Percentiles rank a stretch among this genome's conserved stretches.
Conservation (phyloP, 2,888 invertebrate genomes). For the Dioctria linearis region DNA sequence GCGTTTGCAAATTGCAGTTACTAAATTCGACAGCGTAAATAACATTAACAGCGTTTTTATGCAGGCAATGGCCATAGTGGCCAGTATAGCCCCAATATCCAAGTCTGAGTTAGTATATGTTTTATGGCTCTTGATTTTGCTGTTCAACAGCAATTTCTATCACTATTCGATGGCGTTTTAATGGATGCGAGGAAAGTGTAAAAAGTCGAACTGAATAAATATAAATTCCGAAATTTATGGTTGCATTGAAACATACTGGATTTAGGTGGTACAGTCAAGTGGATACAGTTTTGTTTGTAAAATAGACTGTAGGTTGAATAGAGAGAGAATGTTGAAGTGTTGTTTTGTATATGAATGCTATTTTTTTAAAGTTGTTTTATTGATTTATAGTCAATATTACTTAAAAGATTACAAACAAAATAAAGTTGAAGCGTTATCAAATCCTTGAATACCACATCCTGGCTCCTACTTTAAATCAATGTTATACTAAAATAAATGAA, state of each 20-base stretch:
- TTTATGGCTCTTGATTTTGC: not conserved
- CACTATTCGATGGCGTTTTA: conserved; percentile 15
- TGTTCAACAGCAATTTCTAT: conserved; percentile 29
- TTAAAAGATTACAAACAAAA: no score
- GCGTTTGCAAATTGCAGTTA: conserved; percentile 39
- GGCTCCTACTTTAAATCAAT: no score
- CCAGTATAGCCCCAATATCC: no score
- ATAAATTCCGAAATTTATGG: conserved; percentile 28
- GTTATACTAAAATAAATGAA: no score
- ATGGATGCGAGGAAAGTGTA: conserved; percentile 31
- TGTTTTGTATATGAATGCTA: no score
- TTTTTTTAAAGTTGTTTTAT: no score
- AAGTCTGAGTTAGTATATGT: conserved; percentile 22
- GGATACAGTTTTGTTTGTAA: not conserved
- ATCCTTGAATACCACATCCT: no score
- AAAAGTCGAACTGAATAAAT: conserved; percentile 34
- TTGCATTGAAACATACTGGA: not conserved
- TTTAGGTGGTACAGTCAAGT: not conserved
- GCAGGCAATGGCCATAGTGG: not conserved
- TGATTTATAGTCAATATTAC: no score
- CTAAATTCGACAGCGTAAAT: conserved; percentile 50
- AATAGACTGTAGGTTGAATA: no score
- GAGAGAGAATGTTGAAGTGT: no score
- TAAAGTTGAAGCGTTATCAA: no score
- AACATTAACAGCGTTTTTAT: conserved; percentile 46